A percentile compares a stretch with the other conserved stretches of the same genome.
These are phyloP conservation scores for Mus spicilegus DNA, from an alignment of 2,113 vertebrate species.

Conservation along the genomic window DNA sequence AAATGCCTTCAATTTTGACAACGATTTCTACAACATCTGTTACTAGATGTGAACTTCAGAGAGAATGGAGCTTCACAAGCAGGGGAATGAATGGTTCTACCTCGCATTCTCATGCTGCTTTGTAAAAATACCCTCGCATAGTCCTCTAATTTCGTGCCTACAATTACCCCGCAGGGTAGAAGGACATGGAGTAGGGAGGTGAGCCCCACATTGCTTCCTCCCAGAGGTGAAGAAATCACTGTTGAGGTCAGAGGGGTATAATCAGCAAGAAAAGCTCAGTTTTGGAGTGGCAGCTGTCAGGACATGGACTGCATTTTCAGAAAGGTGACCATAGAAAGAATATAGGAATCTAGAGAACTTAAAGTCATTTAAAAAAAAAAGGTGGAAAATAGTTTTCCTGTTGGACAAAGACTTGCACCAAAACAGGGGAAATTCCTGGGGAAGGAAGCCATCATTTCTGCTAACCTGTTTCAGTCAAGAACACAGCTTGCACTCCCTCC, in stretches of 20 bases:
- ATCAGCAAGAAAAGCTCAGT: neutral
- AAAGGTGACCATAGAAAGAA: neutral
- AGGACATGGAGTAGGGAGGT: neutral
- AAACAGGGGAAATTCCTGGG: neutral
- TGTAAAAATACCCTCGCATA: conserved; percentile 24
- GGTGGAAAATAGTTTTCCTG: neutral
- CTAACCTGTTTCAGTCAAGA: neutral
- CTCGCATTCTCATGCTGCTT: conserved; percentile 23
- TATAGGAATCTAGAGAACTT: neutral
- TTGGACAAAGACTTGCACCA: neutral
- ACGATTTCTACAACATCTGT: conserved; percentile 23
- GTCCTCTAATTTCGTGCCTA: conserved; percentile 49
- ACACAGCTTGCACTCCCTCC: neutral
- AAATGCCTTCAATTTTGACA: conserved; percentile 33
- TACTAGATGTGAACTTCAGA: conserved; percentile 52
- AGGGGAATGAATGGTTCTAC: conserved; percentile 4
- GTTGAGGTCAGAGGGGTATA: conserved; percentile 4
- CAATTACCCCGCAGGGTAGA: conserved; percentile 1
- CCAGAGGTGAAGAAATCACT: neutral
- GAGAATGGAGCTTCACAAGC: conserved; percentile 38
- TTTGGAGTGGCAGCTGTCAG: neutral
- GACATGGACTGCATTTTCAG: neutral
- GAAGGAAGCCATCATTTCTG: neutral
- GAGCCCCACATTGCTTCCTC: neutral
- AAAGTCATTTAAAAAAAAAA: neutral